phyloP scores from a whole-genome alignment of 2,113 vertebrate species.

The Naja naja region DNA sequence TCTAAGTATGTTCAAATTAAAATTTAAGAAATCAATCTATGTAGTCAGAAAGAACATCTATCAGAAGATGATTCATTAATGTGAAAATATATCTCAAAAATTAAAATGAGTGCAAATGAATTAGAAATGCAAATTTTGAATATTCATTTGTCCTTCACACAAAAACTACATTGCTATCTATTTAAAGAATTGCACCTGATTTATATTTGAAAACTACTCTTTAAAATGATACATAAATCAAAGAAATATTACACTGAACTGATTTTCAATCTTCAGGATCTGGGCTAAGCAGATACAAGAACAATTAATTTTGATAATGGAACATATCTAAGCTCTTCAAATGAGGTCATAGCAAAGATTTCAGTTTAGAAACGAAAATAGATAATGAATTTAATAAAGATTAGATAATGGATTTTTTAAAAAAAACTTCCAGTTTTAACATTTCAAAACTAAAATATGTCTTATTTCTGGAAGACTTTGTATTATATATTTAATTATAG shows the following conservation, averaged over 20 bases:
- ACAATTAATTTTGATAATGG: conserved; percentile 5
- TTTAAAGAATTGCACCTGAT: background rate
- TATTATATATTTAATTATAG: background rate
- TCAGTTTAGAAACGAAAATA: background rate
- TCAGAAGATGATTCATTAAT: background rate
- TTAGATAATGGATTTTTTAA: background rate
- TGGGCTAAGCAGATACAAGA: background rate
- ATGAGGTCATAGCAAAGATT: background rate
- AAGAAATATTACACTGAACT: conserved; percentile 9
- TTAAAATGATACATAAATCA: background rate
- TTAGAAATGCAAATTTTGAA: background rate
- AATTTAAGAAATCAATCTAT: background rate
- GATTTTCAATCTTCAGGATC: background rate
- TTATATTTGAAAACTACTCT: background rate
- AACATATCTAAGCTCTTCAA: background rate
- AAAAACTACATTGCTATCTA: background rate
- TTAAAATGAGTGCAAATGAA: background rate
- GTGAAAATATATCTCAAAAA: background rate
- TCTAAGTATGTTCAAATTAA: background rate
- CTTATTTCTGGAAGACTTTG: background rate
- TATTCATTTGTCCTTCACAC: background rate
- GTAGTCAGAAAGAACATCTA: background rate
- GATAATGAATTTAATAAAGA: background rate
- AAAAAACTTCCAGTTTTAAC: background rate
- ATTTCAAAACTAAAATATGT: background rate